Evolutionary conservation across 1,140 invertebrate species (phyloP).

Genomic region (Ruditapes philippinarum): DNA sequence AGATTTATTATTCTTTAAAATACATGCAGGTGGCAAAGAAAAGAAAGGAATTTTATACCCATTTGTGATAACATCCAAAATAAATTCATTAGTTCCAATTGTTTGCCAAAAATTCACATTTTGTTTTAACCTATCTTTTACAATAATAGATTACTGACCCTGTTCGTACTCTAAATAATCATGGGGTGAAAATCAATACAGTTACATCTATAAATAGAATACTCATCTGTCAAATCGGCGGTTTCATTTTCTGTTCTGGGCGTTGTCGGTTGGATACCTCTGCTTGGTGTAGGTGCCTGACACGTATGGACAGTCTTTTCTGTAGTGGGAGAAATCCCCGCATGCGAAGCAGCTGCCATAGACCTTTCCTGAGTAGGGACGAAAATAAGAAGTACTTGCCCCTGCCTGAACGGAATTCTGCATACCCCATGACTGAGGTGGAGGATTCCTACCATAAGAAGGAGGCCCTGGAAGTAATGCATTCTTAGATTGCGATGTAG

Average conservation of each 20-base stretch:
- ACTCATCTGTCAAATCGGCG: conserved; percentile 18
- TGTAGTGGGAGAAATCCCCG: conserved; percentile 19
- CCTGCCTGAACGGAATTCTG: neutral
- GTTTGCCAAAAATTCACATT: conserved; percentile 24
- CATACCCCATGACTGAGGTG: neutral
- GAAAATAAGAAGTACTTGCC: neutral
- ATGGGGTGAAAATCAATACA: neutral
- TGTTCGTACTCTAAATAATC: conserved; percentile 16
- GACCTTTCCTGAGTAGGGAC: neutral
- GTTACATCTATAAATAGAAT: conserved; percentile 25
- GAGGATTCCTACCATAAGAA: neutral
- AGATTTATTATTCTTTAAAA: conserved; percentile 35
- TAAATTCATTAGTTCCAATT: conserved; percentile 24
- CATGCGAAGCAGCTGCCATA: neutral
- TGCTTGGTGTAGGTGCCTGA: neutral
- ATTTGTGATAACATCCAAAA: neutral
- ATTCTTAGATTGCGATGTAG: neutral
- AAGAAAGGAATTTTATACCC: conserved; percentile 56
- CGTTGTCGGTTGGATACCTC: neutral
- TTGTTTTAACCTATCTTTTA: conserved; percentile 53
- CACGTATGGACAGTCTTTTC: conserved; percentile 25
- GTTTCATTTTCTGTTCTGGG: neutral
- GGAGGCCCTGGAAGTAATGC: neutral
- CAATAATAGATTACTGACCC: conserved; percentile 36
- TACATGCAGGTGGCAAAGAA: neutral